Evolutionary conservation across 2,797 vertebrate species (phyloP), one percentile per base, ranked within the genome.

Genomic region (Acipenser oxyrinchus): DNA sequence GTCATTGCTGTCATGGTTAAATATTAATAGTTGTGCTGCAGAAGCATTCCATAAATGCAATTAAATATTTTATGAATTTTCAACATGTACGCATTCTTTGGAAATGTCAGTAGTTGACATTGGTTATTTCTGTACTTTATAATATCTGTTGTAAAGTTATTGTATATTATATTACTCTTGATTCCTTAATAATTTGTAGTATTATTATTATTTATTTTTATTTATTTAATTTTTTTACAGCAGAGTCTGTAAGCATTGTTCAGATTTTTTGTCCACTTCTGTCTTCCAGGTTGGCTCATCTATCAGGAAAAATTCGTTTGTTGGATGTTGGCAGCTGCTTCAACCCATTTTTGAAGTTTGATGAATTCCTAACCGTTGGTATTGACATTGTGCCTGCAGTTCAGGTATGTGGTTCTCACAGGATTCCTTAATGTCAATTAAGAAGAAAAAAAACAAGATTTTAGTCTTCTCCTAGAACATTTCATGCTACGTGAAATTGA

Each of bases 281-380:
- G 62, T 76, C 72, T 71, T 78, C 73, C 71, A 77, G 76, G 73
- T 75, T 80, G 78, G 59, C 79, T 63, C 75, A 74, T 71, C 73
- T 72, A 23, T 48, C 48, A 23, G 65, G 90, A 71, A 98, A 95
- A 80, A 96, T 97, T 82, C 92, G 94, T 79, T 91, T 99, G 74
- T 91, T 98, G 78, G 96, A 98, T 66, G 97, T 99, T 77, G 97
- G 97, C 73, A 99, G 96, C 87, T 98, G 97, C 86, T 99, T 98
- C 86, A 99, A 99, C 83, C 96, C 96, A 49, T 99, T 98, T 87
- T 75, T 97, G 83, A 95, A 92, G 86, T 98, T 98, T 84, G 96
- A 99, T 77, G 94, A 98, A 81, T 97, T 99, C 86, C 87, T 99
- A 6, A 97, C 97, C 62, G 93, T 99, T 68, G 96, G 96, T 68